Conservation (phyloP, 2,797 vertebrate genomes). For the Oreochromis mossambicus region DNA sequence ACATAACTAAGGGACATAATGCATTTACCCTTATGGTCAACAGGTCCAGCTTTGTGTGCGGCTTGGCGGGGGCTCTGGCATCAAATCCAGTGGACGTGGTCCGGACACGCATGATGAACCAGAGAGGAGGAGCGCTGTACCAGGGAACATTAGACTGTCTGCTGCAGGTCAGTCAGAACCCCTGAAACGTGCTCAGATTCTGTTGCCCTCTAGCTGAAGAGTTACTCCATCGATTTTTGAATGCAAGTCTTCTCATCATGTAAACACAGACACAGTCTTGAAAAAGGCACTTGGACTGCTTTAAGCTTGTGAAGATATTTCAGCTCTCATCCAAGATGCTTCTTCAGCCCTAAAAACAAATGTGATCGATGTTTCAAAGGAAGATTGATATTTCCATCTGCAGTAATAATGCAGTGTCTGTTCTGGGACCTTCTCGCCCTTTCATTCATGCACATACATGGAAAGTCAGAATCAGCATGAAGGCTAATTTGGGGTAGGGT, state of each 20-base stretch:
- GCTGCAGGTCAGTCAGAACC: conserved; percentile 69
- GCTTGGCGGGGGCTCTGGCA: conserved; percentile 90
- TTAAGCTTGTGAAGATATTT: neutral
- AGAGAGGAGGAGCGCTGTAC: conserved; percentile 86
- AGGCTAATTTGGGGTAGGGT: neutral
- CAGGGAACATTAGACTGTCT: conserved; percentile 92
- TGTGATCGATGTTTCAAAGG: neutral
- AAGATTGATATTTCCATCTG: neutral
- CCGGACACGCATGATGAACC: conserved; percentile 97
- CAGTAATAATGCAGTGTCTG: neutral
- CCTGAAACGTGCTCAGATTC: neutral
- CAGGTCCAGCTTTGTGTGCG: conserved; percentile 93
- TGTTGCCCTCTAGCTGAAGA: neutral
- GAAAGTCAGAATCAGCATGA: neutral
- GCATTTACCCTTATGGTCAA: neutral
- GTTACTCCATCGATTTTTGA: neutral
- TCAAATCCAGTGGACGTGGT: conserved; percentile 97
- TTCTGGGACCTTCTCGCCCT: neutral
- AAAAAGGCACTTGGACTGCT: neutral
- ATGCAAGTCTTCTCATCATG: neutral
- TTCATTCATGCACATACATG: neutral
- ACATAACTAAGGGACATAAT: rapidly evolving
- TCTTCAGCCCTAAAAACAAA: neutral
- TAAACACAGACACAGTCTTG: neutral
- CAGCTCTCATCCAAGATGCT: neutral